Conservation (phyloP, 2,888 invertebrate genomes). For the Yponomeuta evonymella region DNA sequence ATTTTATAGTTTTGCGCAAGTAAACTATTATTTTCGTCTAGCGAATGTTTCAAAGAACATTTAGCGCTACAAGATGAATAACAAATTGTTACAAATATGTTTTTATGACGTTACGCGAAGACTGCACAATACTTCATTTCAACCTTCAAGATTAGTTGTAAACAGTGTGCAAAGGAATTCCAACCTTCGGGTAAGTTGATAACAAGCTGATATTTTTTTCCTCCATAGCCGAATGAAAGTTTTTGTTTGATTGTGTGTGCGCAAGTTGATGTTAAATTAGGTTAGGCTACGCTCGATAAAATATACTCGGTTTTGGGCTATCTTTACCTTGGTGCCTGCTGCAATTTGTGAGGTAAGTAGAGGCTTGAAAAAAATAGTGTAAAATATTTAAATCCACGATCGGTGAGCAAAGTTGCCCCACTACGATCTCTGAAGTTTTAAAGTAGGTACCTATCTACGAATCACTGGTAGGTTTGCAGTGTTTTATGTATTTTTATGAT, state of each 20-base stretch:
- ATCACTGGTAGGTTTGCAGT: too few relatives aligned
- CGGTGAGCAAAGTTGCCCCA: too few relatives aligned
- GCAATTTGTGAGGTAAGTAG: too few relatives aligned
- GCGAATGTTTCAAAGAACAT: slow-evolving; percentile 18
- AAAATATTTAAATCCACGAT: too few relatives aligned
- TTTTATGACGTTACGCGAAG: slow-evolving; percentile 36
- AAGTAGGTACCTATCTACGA: too few relatives aligned
- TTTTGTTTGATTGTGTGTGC: not conserved
- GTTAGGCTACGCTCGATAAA: too few relatives aligned
- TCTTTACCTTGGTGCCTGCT: too few relatives aligned
- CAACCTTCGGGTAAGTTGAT: slow-evolving; percentile 47
- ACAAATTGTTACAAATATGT: slow-evolving; percentile 39
- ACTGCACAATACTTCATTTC: slow-evolving; percentile 31
- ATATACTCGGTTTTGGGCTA: too few relatives aligned
- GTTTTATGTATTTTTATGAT: too few relatives aligned
- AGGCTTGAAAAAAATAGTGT: too few relatives aligned
- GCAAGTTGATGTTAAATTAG: too few relatives aligned
- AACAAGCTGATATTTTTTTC: not conserved
- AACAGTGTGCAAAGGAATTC: slow-evolving; percentile 41
- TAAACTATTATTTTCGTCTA: not conserved
- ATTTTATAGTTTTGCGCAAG: not conserved
- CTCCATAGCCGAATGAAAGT: not conserved
- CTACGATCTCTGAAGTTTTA: too few relatives aligned
- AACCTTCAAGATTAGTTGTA: slow-evolving; percentile 28
- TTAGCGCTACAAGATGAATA: slow-evolving; percentile 44